Evolutionary conservation across 2,797 vertebrate species (phyloP), one percentile per base, ranked within the genome.

Genomic region (Carapus acus): DNA sequence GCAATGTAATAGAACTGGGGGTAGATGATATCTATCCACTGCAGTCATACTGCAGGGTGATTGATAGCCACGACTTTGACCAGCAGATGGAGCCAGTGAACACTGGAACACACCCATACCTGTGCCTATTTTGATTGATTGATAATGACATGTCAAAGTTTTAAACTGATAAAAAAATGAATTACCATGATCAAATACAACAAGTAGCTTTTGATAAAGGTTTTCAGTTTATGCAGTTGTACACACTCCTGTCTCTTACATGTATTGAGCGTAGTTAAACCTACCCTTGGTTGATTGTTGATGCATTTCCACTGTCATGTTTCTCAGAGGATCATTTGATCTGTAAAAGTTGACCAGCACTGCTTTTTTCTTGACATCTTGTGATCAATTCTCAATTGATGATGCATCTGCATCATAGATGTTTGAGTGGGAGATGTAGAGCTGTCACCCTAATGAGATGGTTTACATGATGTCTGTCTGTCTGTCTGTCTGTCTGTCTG

Each of bases 351-450:
- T 78, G 76, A 77, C 78, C 80, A 76, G 81, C 74, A 79, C 83
- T 77, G 63, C 64, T 73, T 83, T 86, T 77, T 85, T 53, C 67
- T n/a, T n/a, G n/a, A n/a, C n/a, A n/a, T n/a, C n/a, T n/a, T n/a
- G n/a, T 45, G 45, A 71, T 75, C 62, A 72, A 71, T 76, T 76
- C 66, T 79, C 76, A 46, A 62, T 75, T 49, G 33, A 62, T 67
- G 42, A 12, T 57, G 43, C 5, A 18, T 64, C 58, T 87, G 62
- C 80, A 85, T 87, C 72, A 88, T 82, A 82, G 38, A 82, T 72
- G 75, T 77, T 61, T 56, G 66, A n/a, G n/a, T n/a, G n/a, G n/a
- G n/a, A n/a, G n/a, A n/a, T n/a, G n/a, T n/a, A n/a, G n/a, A n/a
- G n/a, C n/a, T n/a, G 76, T 81, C 63, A 71, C 57, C 74, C 57